phyloP scores from a whole-genome alignment of 2,113 vertebrate genomes.

The Gallinago undulata region DNA sequence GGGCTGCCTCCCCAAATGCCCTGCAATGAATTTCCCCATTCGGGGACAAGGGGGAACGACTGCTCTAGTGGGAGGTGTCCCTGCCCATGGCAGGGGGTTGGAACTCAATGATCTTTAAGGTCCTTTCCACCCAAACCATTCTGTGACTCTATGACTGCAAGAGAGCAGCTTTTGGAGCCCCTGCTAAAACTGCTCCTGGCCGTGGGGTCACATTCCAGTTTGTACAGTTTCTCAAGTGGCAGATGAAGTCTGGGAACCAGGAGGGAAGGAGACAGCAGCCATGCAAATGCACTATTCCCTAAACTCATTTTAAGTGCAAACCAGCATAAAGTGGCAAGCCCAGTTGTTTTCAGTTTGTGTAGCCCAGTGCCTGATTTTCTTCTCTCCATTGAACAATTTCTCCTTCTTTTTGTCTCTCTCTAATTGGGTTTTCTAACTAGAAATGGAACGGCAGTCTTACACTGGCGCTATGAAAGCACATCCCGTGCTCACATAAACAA shows the following conservation, averaged over 20 bases:
- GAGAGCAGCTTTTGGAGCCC: not conserved
- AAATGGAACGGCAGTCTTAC: not conserved
- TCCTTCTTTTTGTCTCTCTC: not conserved
- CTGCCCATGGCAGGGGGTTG: too few relatives aligned
- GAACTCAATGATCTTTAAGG: too few relatives aligned
- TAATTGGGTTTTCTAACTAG: not conserved
- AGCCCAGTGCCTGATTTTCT: not conserved
- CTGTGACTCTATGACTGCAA: not conserved
- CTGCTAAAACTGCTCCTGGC: not conserved
- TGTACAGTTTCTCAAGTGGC: not conserved
- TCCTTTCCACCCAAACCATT: too few relatives aligned
- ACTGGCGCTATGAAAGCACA: not conserved
- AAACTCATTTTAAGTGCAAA: not conserved
- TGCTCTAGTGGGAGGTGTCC: not conserved
- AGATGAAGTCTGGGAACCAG: not conserved
- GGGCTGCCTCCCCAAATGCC: not conserved
- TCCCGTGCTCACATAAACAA: rapidly evolving
- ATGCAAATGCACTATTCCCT: not conserved
- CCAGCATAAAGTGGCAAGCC: not conserved
- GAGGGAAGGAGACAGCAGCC: not conserved
- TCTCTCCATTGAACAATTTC: not conserved
- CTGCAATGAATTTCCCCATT: too few relatives aligned
- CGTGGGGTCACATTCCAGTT: not conserved
- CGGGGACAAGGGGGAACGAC: too few relatives aligned
- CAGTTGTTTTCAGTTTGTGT: not conserved